Base-by-base conservation (phyloP, 2,797 vertebrate genomes). In the Sebastes oblongus region DNA sequence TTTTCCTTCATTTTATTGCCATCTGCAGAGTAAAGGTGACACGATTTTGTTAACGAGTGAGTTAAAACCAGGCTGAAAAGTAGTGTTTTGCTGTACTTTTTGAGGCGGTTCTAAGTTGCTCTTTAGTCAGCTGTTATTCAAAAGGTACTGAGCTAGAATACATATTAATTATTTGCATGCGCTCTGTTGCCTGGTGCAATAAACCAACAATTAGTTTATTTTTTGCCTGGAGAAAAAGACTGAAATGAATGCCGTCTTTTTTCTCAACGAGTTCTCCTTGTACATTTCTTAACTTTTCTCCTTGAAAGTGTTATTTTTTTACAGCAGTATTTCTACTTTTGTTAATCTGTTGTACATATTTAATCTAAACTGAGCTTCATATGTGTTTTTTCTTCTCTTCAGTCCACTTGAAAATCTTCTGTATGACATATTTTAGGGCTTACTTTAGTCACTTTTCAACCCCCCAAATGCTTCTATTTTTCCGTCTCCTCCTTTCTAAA, bases 261-360 rank as follows among this genome's bases (percentile, higher is more conserved):
- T 81, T 70, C 27, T 85, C n/a, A 66, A 20, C 69, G 25, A 77
- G 13, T 72, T 72, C 30, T 80, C 66, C 18, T 75, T 82, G 55
- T 84, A 42, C 70, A 71, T 81, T 66, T 82, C 46, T 60, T 22
- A 72, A 14, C 8, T 18, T 62, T 75, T 73, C 14, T 66, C 66
- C 30, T 60, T 86, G 64, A 88, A 82, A 88, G 69, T 74, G 62
- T 69, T 90, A 75, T 92, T 89, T 94, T 92, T 91, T 79, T 89
- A 91, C 72, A 60, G 78, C 89, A 90, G 77, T 86, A 80, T 88
- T 87, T 90, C 73, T 56, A 80, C 54, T 54, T 87, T 70, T 88
- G 72, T 66, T 82, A 67, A 77, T 79, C 76, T 87, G 74, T 86
- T 92, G 89, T 92, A 90, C 54, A 91, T 85, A 81, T 85, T 89